Conservation (phyloP, 2,113 vertebrate species). For the Numida meleagris region DNA sequence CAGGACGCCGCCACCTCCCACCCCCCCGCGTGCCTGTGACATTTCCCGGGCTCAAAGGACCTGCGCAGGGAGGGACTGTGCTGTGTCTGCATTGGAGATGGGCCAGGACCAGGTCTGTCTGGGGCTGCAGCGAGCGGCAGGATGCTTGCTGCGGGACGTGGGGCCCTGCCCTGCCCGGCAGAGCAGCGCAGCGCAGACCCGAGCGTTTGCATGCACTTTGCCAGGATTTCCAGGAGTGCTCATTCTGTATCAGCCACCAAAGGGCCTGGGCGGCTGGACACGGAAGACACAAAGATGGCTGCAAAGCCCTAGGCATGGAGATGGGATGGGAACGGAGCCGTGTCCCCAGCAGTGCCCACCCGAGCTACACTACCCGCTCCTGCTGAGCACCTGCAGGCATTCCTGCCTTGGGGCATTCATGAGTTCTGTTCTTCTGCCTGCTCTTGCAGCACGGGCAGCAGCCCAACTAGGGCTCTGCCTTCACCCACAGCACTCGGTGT, state of each 20-base stretch:
- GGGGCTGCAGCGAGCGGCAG: accelerated
- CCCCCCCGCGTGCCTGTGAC: background rate
- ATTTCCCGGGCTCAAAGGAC: accelerated
- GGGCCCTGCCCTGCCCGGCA: background rate
- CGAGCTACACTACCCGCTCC: background rate
- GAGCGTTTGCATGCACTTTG: background rate
- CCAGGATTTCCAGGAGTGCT: accelerated
- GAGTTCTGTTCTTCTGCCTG: too few relatives aligned
- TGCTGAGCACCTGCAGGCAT: background rate
- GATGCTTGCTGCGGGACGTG: accelerated
- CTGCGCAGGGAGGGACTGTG: background rate
- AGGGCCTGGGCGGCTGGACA: background rate
- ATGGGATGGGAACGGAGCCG: accelerated
- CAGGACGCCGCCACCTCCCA: background rate
- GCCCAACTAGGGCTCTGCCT: background rate
- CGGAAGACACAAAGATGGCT: accelerated
- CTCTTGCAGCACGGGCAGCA: too few relatives aligned
- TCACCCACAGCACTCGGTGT: too few relatives aligned
- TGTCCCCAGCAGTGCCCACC: accelerated
- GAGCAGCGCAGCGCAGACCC: accelerated
- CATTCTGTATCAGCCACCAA: accelerated
- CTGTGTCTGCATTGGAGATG: accelerated
- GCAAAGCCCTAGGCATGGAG: background rate
- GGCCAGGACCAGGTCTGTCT: background rate
- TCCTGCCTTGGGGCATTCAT: too few relatives aligned